These are phyloP conservation scores for Drosophila formosana DNA, from an alignment of 2,888 invertebrate species.

Conservation along the genomic window DNA sequence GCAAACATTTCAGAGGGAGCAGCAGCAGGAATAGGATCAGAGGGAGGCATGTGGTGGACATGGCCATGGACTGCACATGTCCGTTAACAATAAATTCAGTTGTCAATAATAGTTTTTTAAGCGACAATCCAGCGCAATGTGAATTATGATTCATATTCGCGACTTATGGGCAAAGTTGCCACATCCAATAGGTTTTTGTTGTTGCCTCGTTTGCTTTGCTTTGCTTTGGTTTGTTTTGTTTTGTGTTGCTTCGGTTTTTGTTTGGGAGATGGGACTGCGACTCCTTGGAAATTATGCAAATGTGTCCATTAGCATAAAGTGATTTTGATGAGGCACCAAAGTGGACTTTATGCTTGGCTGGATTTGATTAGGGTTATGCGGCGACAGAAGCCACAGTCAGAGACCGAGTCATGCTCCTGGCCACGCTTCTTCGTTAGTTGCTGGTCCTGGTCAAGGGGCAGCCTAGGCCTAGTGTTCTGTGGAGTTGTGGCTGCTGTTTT, in stretches of 20 bases:
- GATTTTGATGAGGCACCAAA: conserved; percentile 78
- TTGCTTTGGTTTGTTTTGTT: conserved; percentile 6
- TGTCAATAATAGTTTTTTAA: conserved; percentile 78
- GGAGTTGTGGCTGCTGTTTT: conserved; percentile 18
- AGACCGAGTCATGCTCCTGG: conserved; percentile 3
- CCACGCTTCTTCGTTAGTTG: background rate
- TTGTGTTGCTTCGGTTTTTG: background rate
- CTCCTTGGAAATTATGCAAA: conserved; percentile 73
- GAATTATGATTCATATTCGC: conserved; percentile 11
- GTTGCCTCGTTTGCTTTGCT: background rate
- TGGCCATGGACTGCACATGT: conserved; percentile 69
- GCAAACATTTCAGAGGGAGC: background rate
- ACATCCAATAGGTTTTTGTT: conserved; percentile 49
- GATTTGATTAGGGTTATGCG: conserved; percentile 74
- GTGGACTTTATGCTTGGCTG: conserved; percentile 78
- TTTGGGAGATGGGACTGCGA: conserved; percentile 15
- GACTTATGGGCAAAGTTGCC: conserved; percentile 57
- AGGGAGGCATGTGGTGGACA: conserved; percentile 7
- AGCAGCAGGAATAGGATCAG: background rate
- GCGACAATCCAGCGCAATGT: conserved; percentile 21
- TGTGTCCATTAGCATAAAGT: conserved; percentile 77
- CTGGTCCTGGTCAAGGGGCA: background rate
- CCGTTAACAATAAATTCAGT: conserved; percentile 76
- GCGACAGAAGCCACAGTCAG: conserved; percentile 28
- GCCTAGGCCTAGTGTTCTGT: conserved; percentile 10